These are phyloP conservation scores for Meliscaeva auricollis DNA, from an alignment of 2,888 invertebrate genomes.

Conservation along the genomic window DNA sequence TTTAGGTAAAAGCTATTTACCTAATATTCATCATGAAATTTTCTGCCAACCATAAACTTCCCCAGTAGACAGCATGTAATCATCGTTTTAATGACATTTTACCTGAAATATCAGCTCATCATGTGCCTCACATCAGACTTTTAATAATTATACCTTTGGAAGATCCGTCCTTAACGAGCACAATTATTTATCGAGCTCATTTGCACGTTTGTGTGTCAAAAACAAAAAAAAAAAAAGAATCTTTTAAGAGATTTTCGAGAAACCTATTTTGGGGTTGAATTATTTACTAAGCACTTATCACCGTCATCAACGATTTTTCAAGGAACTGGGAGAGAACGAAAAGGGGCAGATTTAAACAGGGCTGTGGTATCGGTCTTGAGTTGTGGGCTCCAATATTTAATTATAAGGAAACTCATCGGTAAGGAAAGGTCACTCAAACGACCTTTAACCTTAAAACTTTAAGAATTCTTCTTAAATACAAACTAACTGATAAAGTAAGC, in stretches of 20 bases:
- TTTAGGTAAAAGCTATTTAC: no score
- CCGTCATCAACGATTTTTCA: constrained; percentile 1
- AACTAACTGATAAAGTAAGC: no score
- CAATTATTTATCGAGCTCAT: constrained; percentile 36
- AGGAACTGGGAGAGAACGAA: neutral
- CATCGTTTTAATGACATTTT: constrained; percentile 9
- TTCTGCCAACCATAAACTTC: no score
- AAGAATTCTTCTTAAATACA: no score
- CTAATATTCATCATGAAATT: neutral
- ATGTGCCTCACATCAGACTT: neutral
- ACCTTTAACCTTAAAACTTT: no score
- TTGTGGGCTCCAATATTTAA: no score
- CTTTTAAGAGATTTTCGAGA: neutral
- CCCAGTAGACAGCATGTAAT: neutral
- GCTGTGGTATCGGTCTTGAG: neutral
- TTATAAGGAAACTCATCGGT: no score
- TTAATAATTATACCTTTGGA: constrained; percentile 15
- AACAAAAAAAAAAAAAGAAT: neutral
- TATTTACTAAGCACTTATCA: constrained; percentile 18
- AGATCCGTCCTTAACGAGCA: constrained; percentile 31
- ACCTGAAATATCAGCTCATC: neutral
- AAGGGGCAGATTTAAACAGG: neutral
- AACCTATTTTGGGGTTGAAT: constrained; percentile 3
- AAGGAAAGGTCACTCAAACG: no score
- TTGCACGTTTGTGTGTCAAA: neutral